Evolutionary conservation across 1,140 invertebrate genomes (phyloP).

Genomic region (Hermetia illucens): DNA sequence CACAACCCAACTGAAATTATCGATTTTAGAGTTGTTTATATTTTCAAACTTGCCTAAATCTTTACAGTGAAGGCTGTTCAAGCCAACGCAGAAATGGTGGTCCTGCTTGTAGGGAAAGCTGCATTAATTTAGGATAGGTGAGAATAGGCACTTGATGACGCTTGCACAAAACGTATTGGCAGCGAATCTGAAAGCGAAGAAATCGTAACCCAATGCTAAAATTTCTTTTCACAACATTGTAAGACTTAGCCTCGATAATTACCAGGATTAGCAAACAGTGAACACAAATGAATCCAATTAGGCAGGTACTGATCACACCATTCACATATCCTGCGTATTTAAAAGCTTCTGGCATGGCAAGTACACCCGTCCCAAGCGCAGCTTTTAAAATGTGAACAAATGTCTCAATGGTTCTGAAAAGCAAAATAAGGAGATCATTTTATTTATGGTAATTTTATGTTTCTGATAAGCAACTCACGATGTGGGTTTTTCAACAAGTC

Average conservation of each 20-base stretch:
- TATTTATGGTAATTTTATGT: neutral
- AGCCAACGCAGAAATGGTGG: constrained; percentile 38
- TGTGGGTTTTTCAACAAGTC: constrained; percentile 32
- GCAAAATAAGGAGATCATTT: neutral
- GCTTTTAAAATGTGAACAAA: constrained; percentile 51
- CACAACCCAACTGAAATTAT: constrained; percentile 38
- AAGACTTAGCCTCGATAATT: constrained; percentile 23
- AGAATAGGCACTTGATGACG: constrained; percentile 40
- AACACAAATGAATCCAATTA: constrained; percentile 49
- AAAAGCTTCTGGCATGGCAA: constrained; percentile 62
- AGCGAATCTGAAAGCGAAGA: neutral
- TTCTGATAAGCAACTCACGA: no score
- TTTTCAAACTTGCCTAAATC: neutral
- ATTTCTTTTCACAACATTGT: constrained; percentile 5
- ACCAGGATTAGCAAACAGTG: constrained; percentile 57
- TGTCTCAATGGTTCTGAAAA: constrained; percentile 42
- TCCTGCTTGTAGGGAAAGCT: constrained; percentile 47
- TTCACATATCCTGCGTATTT: constrained; percentile 51
- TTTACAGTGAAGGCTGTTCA: constrained; percentile 34
- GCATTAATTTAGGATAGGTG: constrained; percentile 48
- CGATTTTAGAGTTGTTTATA: neutral
- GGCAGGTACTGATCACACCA: constrained; percentile 39
- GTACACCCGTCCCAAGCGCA: constrained; percentile 57
- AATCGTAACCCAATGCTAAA: neutral
- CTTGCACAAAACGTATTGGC: constrained; percentile 31